Evolutionary conservation across 2,113 vertebrate species (phyloP), one percentile per base, ranked within the genome.

Genomic region (Dermatemys mawii): DNA sequence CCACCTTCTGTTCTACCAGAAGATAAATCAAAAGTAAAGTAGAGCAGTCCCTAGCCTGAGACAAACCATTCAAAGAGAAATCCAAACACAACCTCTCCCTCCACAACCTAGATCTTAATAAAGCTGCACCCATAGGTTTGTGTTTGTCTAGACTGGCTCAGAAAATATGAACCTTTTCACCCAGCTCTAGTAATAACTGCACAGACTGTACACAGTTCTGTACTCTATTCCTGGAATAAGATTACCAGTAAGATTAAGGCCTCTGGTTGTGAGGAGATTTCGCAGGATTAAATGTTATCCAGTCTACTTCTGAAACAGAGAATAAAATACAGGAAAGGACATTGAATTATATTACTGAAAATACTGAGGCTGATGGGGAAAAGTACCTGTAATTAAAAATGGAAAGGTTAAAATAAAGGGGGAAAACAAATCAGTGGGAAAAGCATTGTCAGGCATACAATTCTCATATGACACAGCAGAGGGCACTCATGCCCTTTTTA

Each of bases 381-480:
- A 73, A 73, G 87, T 83, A 57, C 2, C 35, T 83, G 32, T 81
- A 32, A 86, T 16, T 38, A 44, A 57, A 93, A 67, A 89, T 4
- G 2, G 2, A 84, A 60, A 84, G 35, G 90, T 49, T 81, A 86
- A 88, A 91, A 87, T 57, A 35, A 29, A 80, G 21, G 26, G 12
- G 80, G 63, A 93, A 96, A 93, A 35, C 89, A 89, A 81, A 75
- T 75, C 67, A 84, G 46, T 44, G n/a, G 79, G 54, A 4, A 2
- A 49, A 91, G 38, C 38, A 76, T 70, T 22, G 60, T 84, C 81
- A 75, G 26, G 55, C 32, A 49, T 79, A 87, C 84, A 95, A 53
- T 96, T 95, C 46, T 78, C 48, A 32, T 6, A 46, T 10, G 41
- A 11, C 79, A 92, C 97, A 97, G 94, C 90, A 95, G 98, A 97